Evolutionary conservation across 2,797 vertebrate genomes (phyloP).

Genomic region (Mus minutoides): DNA sequence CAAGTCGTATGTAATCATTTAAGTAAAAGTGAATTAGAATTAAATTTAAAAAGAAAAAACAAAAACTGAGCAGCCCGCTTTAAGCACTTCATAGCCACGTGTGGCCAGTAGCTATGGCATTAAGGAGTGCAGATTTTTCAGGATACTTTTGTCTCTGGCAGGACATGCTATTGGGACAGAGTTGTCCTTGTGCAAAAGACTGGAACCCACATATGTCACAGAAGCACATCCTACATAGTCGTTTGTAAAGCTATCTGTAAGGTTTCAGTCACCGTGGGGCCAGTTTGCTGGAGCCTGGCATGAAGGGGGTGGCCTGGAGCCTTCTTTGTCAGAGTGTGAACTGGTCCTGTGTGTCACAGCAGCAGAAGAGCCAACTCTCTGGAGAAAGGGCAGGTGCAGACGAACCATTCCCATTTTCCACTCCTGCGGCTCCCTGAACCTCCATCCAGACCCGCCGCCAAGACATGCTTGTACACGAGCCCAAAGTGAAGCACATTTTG

Average conservation of each 20-base stretch:
- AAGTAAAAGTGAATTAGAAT: constrained; percentile 47
- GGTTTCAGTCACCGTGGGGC: neutral
- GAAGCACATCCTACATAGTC: neutral
- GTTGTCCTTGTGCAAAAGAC: neutral
- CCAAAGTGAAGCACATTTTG: constrained; percentile 77
- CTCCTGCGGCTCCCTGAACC: constrained; percentile 83
- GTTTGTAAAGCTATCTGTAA: neutral
- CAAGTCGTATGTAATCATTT: neutral
- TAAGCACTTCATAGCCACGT: neutral
- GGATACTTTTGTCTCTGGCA: neutral
- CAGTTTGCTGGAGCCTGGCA: neutral
- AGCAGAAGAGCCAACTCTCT: constrained; percentile 81
- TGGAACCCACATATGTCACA: neutral
- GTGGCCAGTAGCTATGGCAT: neutral
- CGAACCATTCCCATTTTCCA: constrained; percentile 88
- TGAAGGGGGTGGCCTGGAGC: neutral
- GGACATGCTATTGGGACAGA: neutral
- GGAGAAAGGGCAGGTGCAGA: constrained; percentile 86
- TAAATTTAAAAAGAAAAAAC: constrained; percentile 3
- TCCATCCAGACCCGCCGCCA: constrained; percentile 82
- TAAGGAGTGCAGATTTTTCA: neutral
- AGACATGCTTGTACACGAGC: constrained; percentile 78
- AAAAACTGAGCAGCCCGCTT: neutral
- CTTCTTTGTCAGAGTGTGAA: neutral
- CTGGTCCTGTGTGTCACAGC: constrained; percentile 16